Conservation (phyloP, 2,888 invertebrate genomes). For the Sepiola atlantica region DNA sequence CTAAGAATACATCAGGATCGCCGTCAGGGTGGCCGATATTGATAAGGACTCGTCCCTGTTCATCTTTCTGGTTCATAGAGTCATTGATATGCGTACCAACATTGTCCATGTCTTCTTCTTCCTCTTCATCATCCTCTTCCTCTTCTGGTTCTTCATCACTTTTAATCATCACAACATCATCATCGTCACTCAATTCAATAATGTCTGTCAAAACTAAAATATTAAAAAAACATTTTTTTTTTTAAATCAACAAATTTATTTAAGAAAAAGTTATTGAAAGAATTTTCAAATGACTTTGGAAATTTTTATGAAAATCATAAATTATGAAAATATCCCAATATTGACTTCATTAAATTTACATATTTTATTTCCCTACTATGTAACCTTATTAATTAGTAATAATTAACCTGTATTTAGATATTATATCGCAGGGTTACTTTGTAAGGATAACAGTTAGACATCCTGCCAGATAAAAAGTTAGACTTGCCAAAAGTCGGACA, state of each 20-base stretch:
- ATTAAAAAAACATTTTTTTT: too few relatives aligned
- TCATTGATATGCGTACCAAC: conserved; percentile 93
- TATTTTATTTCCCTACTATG: neutral
- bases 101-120: conserved; percentile 92
- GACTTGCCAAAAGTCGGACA: too few relatives aligned
- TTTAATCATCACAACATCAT: conserved; percentile 74
- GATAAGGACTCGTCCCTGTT: conserved; percentile 91
- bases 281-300: neutral
- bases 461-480: too few relatives aligned
- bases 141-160: conserved; percentile 54
- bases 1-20: conserved; percentile 92
- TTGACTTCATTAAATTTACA: neutral
- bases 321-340: neutral
- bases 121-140: conserved; percentile 78
- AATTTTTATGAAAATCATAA: too few relatives aligned
- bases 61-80: conserved; percentile 90
- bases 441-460: too few relatives aligned
- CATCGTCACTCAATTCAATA: conserved; percentile 62
- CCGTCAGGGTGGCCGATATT: conserved; percentile 93
- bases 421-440: too few relatives aligned
- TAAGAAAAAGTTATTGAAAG: neutral
- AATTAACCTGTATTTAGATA: too few relatives aligned
- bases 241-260: too few relatives aligned
- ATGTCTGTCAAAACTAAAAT: conserved; percentile 53
- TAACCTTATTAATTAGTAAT: too few relatives aligned